Conservation (phyloP, 2,113 vertebrate genomes). For the Ptychochromis oligacanthus region DNA sequence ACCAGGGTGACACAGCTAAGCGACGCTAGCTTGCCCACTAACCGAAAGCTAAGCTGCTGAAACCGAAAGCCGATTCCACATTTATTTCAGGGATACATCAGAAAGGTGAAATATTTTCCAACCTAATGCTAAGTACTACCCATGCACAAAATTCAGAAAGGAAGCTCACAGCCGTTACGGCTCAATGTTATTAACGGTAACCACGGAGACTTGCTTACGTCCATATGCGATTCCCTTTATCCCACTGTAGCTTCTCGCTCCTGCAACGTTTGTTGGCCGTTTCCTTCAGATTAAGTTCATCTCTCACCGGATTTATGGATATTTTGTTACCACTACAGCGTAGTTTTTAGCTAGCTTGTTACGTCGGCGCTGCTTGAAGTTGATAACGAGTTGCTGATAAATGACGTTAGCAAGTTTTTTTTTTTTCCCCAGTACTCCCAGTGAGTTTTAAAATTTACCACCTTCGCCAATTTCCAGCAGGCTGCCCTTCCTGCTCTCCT, state of each 20-base stretch:
- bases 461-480: not conserved
- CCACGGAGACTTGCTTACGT: not conserved
- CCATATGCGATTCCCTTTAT: not conserved
- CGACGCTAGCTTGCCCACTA: conserved; percentile 10
- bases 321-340: not conserved
- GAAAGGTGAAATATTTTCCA: not conserved
- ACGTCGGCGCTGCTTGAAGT: not conserved
- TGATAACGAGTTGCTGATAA: conserved; percentile 20
- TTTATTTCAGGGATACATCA: not conserved
- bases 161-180: not conserved
- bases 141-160: not conserved
- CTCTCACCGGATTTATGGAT: not conserved
- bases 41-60: conserved; percentile 6
- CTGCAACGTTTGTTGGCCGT: not conserved
- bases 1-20: conserved; percentile 55
- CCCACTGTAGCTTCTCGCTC: not conserved
- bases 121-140: not conserved
- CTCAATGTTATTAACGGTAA: not conserved
- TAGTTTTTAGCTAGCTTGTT: not conserved
- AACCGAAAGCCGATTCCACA: not conserved
- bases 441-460: not conserved
- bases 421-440: not conserved
- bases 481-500: not conserved
- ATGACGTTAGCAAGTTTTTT: conserved; percentile 18
- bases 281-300: not conserved